phyloP scores from a whole-genome alignment of 2,888 invertebrate genomes.

The Mesochorus sp. region DNA sequence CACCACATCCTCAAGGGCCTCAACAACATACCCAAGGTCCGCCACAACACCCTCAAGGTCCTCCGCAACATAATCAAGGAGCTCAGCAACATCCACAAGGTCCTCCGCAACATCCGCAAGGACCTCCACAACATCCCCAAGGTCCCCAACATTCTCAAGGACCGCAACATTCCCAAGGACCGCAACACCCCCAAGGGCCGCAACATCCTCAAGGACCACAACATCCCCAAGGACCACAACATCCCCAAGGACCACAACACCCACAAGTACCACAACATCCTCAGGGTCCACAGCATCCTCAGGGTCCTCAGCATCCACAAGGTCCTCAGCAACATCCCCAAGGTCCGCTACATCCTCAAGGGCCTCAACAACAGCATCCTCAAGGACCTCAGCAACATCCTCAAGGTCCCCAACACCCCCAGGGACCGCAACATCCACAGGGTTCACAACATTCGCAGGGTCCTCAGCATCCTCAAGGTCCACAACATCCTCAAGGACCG shows the following conservation, averaged over 20 bases:
- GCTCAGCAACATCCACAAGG: too few relatives aligned
- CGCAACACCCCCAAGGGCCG: too few relatives aligned
- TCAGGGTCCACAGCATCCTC: constrained; percentile 50
- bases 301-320: constrained; percentile 65
- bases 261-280: too few relatives aligned
- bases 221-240: constrained; percentile 55
- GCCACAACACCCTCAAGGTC: constrained; percentile 35
- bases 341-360: constrained; percentile 70
- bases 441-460: constrained; percentile 23
- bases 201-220: constrained; percentile 45
- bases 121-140: constrained; percentile 50
- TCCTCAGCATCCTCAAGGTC: constrained; percentile 44
- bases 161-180: too few relatives aligned
- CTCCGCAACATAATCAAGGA: constrained; percentile 55
- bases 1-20: constrained; percentile 25
- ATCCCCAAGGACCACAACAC: constrained; percentile 20
- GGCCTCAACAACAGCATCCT: constrained; percentile 73
- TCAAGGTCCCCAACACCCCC: constrained; percentile 31
- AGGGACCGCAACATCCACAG: neutral
- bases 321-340: constrained; percentile 70
- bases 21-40: constrained; percentile 46
- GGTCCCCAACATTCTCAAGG: too few relatives aligned
- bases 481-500: constrained; percentile 35
- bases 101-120: constrained; percentile 37
- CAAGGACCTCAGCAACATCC: constrained; percentile 57